phyloP scores from a whole-genome alignment of 2,888 invertebrate species.

The Cryptocephalus primarius region DNA sequence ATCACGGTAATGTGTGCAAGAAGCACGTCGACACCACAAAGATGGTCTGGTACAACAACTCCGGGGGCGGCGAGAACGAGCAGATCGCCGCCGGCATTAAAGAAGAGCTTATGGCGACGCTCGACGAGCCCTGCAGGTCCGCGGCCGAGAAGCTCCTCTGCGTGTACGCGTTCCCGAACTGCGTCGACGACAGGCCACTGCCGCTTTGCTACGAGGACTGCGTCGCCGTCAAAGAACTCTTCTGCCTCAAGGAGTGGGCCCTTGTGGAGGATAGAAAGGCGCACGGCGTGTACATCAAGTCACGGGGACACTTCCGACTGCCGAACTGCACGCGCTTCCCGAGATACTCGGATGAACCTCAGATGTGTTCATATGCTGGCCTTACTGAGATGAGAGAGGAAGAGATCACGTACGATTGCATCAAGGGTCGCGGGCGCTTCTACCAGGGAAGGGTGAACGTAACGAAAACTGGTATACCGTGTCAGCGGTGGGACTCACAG shows the following conservation, averaged over 20 bases:
- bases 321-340: conserved; percentile 80
- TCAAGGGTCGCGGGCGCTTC: conserved; percentile 77
- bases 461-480: conserved; percentile 71
- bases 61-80: conserved; percentile 72
- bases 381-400: conserved; percentile 72
- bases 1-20: conserved; percentile 59
- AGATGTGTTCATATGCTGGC: conserved; percentile 67
- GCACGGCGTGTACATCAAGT: conserved; percentile 65
- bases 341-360: conserved; percentile 41
- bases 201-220: conserved; percentile 91
- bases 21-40: conserved; percentile 40
- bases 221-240: conserved; percentile 77
- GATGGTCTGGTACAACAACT: conserved; percentile 48
- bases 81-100: conserved; percentile 72
- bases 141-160: conserved; percentile 86
- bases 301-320: conserved; percentile 75
- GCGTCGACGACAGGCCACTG: conserved; percentile 53
- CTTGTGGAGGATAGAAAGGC: conserved; percentile 79
- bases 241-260: conserved; percentile 91
- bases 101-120: conserved; percentile 72
- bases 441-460: conserved; percentile 82
- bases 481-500: conserved; percentile 86
- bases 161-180: conserved; percentile 80
- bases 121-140: conserved; percentile 61
- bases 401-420: conserved; percentile 77